Evolutionary conservation across 2,888 invertebrate species (phyloP), one percentile per base, ranked within the genome.

Genomic region (Amiota minor): DNA sequence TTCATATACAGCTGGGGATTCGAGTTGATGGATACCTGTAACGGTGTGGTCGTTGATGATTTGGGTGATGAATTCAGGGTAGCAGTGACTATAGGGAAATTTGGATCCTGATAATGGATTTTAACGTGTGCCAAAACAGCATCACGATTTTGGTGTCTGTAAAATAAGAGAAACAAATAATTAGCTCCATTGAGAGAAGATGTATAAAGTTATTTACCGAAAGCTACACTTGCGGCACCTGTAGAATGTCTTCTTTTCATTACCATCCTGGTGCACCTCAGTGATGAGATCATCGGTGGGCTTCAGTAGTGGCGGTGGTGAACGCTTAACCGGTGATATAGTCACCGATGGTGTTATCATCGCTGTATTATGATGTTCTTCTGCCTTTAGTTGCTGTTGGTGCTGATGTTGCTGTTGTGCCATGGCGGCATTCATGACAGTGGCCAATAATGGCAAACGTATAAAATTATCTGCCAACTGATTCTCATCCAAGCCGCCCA

Each of bases 221-320:
- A 95, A 97, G 88, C 94, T 93, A 90, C 97, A 98, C 87, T 95
- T 95, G 90, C 96, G 96, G 90, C 97, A 98, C 88, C 96, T 95
- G 94, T 96, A 96, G 81, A 94, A 90, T 14, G 95, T 95, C 85
- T 93, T 93, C 90, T 94, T 95, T 59, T 92, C 91, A 69, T 81
- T 91, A 80, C 91, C 90, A 84, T 91, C 89, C 84, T 90, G 81
- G 49, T 88, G 87, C 20, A 87, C 83, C 83, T 85, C 91, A 73
- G 92, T 92, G 69, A 89, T 84, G 18, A 89, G 83, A 80, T 92
- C 90, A 83, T 93, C 93, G 18, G 93, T 92, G 35, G 93, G 92
- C 81, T 93, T 94, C 76, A 92, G 89, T 2, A 92, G 91, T 49
- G 92, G 91, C 23, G 92, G 89, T 18, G 91, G 91, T 74, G 85